These are phyloP conservation scores for Numida meleagris DNA, from an alignment of 2,113 vertebrate species.

Conservation along the genomic window DNA sequence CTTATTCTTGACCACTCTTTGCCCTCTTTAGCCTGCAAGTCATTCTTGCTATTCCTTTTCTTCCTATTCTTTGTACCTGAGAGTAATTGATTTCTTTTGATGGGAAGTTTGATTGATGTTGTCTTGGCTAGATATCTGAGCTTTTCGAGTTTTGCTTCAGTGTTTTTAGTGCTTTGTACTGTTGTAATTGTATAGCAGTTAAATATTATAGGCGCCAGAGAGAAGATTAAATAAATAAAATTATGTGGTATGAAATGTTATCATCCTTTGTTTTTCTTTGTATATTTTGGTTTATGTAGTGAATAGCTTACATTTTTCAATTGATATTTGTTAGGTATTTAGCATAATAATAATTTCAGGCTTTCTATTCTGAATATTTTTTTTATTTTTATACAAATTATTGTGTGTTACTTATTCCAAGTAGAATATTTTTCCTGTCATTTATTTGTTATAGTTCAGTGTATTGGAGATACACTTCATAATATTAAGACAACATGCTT, in stretches of 20 bases:
- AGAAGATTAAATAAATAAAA: slow-evolving; percentile 49
- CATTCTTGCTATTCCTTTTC: neutral
- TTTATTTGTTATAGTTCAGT: slow-evolving; percentile 25
- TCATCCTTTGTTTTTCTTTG: slow-evolving; percentile 3
- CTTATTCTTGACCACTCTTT: neutral
- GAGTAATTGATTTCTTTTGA: slow-evolving; percentile 22
- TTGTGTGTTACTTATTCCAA: neutral
- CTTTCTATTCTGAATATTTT: neutral
- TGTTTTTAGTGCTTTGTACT: neutral
- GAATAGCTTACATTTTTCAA: slow-evolving; percentile 24
- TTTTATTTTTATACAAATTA: neutral
- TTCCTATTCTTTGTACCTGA: neutral
- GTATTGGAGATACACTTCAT: neutral
- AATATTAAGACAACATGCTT: neutral
- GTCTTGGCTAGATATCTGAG: slow-evolving; percentile 18
- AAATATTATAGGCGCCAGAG: neutral
- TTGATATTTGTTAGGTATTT: neutral
- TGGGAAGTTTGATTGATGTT: slow-evolving; percentile 4
- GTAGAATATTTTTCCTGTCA: slow-evolving; percentile 27
- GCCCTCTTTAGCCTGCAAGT: neutral
- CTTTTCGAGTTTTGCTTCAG: neutral
- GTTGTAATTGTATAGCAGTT: neutral
- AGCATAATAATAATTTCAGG: neutral
- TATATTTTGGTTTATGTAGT: slow-evolving; percentile 20
- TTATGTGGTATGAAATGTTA: neutral